Evolutionary conservation across 2,888 invertebrate species (phyloP).

Genomic region (Junonia oenone): DNA sequence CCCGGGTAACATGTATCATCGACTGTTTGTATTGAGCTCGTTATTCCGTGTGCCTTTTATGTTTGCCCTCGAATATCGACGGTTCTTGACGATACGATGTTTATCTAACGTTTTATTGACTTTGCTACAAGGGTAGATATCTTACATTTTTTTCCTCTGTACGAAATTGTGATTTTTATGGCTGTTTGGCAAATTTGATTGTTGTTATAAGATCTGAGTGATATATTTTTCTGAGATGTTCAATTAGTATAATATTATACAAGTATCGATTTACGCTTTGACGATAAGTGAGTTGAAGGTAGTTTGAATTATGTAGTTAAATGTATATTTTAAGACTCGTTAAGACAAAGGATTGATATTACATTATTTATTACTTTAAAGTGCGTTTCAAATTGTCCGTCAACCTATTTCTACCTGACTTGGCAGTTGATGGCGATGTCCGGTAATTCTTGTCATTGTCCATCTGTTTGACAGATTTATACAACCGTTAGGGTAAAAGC

Average conservation of each 20-base stretch:
- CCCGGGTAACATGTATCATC: conserved; percentile 38
- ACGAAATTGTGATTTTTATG: conserved; percentile 14
- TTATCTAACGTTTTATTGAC: conserved; percentile 31
- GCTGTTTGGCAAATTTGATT: conserved; percentile 5
- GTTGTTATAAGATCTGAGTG: neutral
- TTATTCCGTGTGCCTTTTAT: conserved; percentile 56
- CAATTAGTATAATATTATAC: neutral
- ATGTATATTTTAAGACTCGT: neutral
- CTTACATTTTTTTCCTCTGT: conserved; percentile 23
- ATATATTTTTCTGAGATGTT: neutral
- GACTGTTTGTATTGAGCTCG: conserved; percentile 55
- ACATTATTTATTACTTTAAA: conserved; percentile 9
- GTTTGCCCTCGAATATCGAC: conserved; percentile 49
- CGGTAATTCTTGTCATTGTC: neutral
- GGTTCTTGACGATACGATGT: conserved; percentile 34
- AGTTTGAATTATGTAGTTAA: neutral
- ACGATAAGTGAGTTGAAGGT: neutral
- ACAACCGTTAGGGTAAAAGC: neutral
- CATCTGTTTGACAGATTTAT: neutral
- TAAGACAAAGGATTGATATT: neutral
- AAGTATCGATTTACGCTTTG: neutral
- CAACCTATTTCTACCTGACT: neutral
- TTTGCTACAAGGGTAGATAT: conserved; percentile 34
- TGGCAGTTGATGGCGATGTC: neutral
- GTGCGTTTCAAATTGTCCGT: conserved; percentile 5